Base-by-base conservation (phyloP, 2,113 vertebrate genomes). In the Hirundichthys speculiger region DNA sequence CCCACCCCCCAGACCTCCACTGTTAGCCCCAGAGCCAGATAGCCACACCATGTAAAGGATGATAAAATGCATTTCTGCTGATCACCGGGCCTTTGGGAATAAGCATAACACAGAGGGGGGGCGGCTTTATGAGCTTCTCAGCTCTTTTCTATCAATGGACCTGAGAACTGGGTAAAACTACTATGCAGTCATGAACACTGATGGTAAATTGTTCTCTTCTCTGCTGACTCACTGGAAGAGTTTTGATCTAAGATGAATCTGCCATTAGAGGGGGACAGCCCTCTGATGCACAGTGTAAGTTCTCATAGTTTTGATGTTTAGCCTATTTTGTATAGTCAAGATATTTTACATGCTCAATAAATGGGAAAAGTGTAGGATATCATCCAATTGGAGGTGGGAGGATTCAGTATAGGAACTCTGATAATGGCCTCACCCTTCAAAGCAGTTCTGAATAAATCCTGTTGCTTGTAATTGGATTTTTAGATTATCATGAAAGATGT, bases 121-220 rank as follows among this genome's bases (percentile, higher is more conserved):
- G 30, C 30, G 30, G 48, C 19, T 90, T 89, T 89, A 89, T 64
- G 64, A 77, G 81, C 79, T 46, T 46, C 65, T 77, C 53, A 76
- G n/a, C 18, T 53, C 52, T 65, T 60, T 71, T 69, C 52, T 71
- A 39, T 85, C 76, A 75, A 62, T 76, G 67, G 54, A 71, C 43
- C 50, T 56, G 24, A 63, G 59, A 27, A 62, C 74, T 24, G 34
- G 18, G 16, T 55, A 21, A 61, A 59, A 58, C 42, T 51, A 58
- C 67, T 59, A 11, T 22, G 11, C 6, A 53, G 56, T 25, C 48
- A 43, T 67, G 69, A 77, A 75, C 64, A 45, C 42, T 1, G 25
- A 39, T 64, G 43, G 10, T 49, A 27, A 13, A 4, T 40, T 65
- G 3, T 46, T 21, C 10, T 48, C 55, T 63, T 39, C 34, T 20